Evolutionary conservation across 64 coral and sea anemone species (phyloP).

Genomic region (Pocillopora verrucosa): DNA sequence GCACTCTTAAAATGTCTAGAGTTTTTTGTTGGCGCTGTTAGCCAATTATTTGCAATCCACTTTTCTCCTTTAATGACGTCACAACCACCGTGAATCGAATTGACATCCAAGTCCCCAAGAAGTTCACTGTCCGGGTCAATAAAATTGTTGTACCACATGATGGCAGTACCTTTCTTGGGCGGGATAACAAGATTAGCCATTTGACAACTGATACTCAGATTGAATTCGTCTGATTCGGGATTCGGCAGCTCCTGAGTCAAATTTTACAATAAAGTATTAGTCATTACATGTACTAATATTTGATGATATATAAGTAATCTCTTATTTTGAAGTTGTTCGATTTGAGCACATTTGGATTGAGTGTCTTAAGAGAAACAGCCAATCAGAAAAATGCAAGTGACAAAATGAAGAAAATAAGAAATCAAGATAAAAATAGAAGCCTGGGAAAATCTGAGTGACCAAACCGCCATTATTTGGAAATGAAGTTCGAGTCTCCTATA

Average conservation of each 20-base stretch:
- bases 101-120: conserved; percentile 58
- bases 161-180: conserved; percentile 70
- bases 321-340: no score
- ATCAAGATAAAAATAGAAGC: no score
- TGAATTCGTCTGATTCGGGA: conserved; percentile 27
- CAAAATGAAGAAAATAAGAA: no score
- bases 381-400: no score
- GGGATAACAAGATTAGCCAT: conserved; percentile 60
- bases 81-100: conserved; percentile 63
- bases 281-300: no score
- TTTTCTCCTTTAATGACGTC: conserved; percentile 68
- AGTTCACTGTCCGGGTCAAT: conserved; percentile 59
- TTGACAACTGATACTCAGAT: conserved; percentile 71
- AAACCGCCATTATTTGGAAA: no score
- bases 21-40: conserved; percentile 53
- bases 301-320: no score
- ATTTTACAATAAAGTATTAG: not conserved
- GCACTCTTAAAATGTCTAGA: conserved; percentile 66
- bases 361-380: no score
- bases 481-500: no score
- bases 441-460: no score
- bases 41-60: conserved; percentile 83
- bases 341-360: no score
- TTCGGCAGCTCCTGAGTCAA: conserved; percentile 6
- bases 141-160: conserved; percentile 78